phyloP scores from a whole-genome alignment of 2,888 invertebrate genomes.

The Noctua pronuba region DNA sequence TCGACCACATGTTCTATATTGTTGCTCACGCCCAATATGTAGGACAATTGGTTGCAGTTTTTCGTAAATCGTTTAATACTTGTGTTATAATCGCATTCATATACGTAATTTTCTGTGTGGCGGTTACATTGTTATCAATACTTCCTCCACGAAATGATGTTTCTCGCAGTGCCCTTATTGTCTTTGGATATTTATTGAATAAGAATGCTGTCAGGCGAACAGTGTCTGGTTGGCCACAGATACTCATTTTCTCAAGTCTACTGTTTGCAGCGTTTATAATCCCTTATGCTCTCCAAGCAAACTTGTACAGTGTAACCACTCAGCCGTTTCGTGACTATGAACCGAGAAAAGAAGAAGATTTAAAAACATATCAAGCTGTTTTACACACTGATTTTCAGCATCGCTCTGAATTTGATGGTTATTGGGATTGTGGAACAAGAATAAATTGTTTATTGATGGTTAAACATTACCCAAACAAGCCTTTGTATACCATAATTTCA shows the following conservation, averaged over 20 bases:
- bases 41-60: conserved; percentile 56
- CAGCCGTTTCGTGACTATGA: conserved; percentile 66
- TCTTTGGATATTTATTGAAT: conserved; percentile 72
- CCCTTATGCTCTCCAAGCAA: conserved; percentile 69
- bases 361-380: conserved; percentile 56
- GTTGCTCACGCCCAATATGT: conserved; percentile 53
- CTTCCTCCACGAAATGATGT: conserved; percentile 64
- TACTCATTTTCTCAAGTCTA: conserved; percentile 62
- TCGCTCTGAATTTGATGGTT: background rate
- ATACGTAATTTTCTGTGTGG: conserved; percentile 63
- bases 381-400: conserved; percentile 30
- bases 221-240: conserved; percentile 60
- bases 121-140: conserved; percentile 59
- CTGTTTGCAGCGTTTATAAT: conserved; percentile 68
- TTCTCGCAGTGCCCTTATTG: conserved; percentile 61
- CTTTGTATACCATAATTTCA: conserved; percentile 65
- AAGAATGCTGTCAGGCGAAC: conserved; percentile 57
- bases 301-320: conserved; percentile 67
- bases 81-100: conserved; percentile 30
- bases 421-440: conserved; percentile 56
- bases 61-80: conserved; percentile 19
- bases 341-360: conserved; percentile 54
- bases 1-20: conserved; percentile 56
- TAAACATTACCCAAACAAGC: conserved; percentile 45
- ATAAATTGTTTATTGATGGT: conserved; percentile 67